phyloP scores from a whole-genome alignment of 2,113 vertebrate species.

The Sinosuthora webbiana region DNA sequence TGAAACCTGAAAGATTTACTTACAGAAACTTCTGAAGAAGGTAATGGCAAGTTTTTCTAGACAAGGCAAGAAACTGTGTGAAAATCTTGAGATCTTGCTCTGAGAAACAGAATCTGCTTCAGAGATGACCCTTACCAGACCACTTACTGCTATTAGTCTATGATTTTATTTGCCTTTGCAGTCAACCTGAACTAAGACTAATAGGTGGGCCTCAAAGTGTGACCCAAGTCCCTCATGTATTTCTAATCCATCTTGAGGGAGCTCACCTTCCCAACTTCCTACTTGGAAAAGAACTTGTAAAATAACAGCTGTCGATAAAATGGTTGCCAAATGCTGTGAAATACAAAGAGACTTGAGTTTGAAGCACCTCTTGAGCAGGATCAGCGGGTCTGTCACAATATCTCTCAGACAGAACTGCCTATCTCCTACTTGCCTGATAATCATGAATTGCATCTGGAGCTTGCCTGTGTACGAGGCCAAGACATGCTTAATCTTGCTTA shows the following conservation, averaged over 20 bases:
- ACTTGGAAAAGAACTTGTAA: background rate
- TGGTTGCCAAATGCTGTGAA: background rate
- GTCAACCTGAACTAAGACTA: background rate
- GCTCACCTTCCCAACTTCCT: background rate
- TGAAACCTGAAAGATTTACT: background rate
- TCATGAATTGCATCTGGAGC: background rate
- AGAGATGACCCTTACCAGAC: background rate
- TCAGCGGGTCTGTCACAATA: background rate
- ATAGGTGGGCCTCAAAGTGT: background rate
- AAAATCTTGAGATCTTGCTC: background rate
- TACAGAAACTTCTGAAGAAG: background rate
- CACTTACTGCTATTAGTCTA: background rate
- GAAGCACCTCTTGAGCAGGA: background rate
- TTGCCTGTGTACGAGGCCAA: background rate
- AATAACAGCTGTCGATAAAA: background rate
- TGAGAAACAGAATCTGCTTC: background rate
- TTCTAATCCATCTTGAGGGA: background rate
- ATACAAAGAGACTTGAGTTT: background rate
- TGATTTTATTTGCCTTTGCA: background rate
- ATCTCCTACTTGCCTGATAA: background rate
- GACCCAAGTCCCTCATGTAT: background rate
- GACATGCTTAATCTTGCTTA: background rate
- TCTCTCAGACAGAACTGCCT: background rate
- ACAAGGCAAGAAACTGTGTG: background rate
- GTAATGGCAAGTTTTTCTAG: background rate